phyloP scores from a whole-genome alignment of 2,888 invertebrate species.

The Acronicta psi region DNA sequence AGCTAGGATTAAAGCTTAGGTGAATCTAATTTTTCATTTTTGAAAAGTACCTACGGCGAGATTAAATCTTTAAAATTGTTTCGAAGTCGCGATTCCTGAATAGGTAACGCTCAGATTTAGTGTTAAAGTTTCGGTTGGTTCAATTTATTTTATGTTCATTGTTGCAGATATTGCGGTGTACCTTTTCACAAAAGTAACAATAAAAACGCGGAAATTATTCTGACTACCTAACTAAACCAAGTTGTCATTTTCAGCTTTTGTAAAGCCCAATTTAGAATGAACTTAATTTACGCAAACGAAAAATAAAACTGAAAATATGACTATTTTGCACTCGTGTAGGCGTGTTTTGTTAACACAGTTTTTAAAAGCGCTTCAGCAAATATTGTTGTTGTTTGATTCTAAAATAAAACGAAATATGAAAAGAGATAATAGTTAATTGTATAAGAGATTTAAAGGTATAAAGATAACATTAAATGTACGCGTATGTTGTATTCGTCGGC shows the following conservation, averaged over 20 bases:
- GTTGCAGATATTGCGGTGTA: constrained; percentile 37
- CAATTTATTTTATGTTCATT: constrained; percentile 47
- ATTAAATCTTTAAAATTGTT: constrained; percentile 57
- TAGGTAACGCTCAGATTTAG: constrained; percentile 44
- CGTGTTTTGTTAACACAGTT: constrained; percentile 2
- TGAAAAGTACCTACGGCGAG: constrained; percentile 40
- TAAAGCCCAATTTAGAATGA: too few species aligned
- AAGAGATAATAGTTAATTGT: constrained; percentile 15
- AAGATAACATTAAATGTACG: constrained; percentile 45
- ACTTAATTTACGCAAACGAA: too few species aligned
- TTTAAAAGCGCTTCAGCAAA: neutral
- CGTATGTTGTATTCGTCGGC: constrained; percentile 47
- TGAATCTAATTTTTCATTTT: constrained; percentile 70
- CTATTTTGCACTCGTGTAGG: neutral
- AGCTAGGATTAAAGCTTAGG: constrained; percentile 77
- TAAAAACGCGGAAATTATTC: too few species aligned
- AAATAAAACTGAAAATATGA: neutral
- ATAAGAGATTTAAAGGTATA: constrained; percentile 33
- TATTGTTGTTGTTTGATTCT: constrained; percentile 4
- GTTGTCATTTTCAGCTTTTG: too few species aligned
- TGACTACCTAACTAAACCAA: too few species aligned
- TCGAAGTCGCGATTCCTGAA: constrained; percentile 46
- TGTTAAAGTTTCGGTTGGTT: constrained; percentile 40
- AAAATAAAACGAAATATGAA: neutral
- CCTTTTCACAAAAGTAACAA: constrained; percentile 18